These are phyloP conservation scores for Onychomys leucogaster DNA, from an alignment of 2,797 vertebrate genomes.

Conservation along the genomic window DNA sequence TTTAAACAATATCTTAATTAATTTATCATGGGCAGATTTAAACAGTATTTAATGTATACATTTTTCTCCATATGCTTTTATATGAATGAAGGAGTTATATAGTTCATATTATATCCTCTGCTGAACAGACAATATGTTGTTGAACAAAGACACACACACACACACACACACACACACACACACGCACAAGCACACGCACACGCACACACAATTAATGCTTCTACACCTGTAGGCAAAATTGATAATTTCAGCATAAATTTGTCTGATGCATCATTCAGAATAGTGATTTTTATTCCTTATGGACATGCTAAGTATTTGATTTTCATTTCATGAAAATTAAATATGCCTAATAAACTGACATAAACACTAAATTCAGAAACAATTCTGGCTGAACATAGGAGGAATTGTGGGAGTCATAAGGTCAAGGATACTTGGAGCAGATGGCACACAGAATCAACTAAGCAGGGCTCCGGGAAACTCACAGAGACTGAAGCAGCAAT, in stretches of 20 bases:
- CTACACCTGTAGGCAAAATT: constrained; percentile 44
- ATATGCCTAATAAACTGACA: neutral
- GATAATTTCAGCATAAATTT: constrained; percentile 57
- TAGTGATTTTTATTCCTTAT: neutral
- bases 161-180: neutral
- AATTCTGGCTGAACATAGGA: neutral
- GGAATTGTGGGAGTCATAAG: no score
- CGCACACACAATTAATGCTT: neutral
- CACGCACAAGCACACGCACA: neutral
- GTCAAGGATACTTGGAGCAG: neutral
- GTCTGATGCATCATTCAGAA: neutral
- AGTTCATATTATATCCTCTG: constrained; percentile 33
- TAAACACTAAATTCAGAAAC: constrained; percentile 7
- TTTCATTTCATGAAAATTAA: constrained; percentile 43
- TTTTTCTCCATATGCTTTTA: constrained; percentile 25
- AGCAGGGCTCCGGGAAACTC: no score
- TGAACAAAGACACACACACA: constrained; percentile 21
- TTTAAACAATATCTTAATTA: neutral
- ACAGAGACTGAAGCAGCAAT: neutral
- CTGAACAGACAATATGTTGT: neutral
- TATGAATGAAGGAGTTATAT: constrained; percentile 22
- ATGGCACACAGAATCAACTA: neutral
- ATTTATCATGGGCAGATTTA: neutral
- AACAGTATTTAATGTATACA: neutral
- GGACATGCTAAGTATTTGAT: constrained; percentile 35